Evolutionary conservation across 1,140 invertebrate species (phyloP), one percentile per base, ranked within the genome.

Genomic region (Sesamia nonagrioides): DNA sequence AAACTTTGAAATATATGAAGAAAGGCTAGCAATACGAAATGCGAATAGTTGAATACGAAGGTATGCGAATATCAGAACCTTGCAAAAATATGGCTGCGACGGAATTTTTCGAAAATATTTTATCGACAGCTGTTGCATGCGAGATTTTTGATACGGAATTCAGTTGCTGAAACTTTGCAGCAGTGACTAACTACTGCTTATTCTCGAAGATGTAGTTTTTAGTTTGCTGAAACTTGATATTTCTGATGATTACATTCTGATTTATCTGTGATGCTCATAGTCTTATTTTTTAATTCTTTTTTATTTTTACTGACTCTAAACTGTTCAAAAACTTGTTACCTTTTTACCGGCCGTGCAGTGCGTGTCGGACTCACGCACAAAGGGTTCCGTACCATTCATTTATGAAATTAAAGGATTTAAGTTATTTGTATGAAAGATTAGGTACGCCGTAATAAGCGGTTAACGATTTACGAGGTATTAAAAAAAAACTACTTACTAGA

Each of bases 31-130:
- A n/a, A n/a, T 4, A 27, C 18, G 7, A 7, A 54, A 54, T 13
- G 3, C 21, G 45, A 52, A 66, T 33, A 18, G 45, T 9, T 9
- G 40, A 72, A 71, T 66, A 54, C 35, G 58, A 68, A 40, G 33
- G 60, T 72, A 78, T 76, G 69, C 58, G 66, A 77, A 83, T 80
- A 73, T 84, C 63, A 60, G 74, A 66, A 80, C 35, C 79, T 68
- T 77, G 80, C 54, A 77, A 80, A 84, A 77, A 27, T 21, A 52
- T 78, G 69, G 54, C 75, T 15, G n/a, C 8, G n/a, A 18, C 27
- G 68, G 68, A 52, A 84, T 82, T 86, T 86, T 81, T 82, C 61
- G 58, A 80, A 90, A 89, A 84, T 87, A 88, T 90, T 88, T 83
- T 50, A 80, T 73, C 81, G 74, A 71, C 86, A 89, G 86, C 82